A percentile compares a stretch with the other conserved stretches of the same genome.
phyloP scores from a whole-genome alignment of 1,140 invertebrate genomes.

The Drosophila arizonae region DNA sequence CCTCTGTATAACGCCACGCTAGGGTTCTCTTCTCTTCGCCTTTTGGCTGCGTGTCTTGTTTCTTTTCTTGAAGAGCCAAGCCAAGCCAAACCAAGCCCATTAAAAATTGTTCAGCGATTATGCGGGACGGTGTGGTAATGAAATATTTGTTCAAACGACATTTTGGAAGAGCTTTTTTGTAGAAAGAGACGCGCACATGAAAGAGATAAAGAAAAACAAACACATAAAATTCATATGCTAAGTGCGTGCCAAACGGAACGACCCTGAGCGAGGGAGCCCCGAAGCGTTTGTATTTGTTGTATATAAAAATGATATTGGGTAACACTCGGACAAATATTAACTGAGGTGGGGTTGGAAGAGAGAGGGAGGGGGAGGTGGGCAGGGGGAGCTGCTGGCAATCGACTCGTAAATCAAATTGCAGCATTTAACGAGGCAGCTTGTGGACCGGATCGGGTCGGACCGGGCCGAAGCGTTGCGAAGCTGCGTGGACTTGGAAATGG shows the following conservation, averaged over 20 bases:
- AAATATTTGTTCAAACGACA: constrained; percentile 63
- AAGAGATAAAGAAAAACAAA: constrained; percentile 7
- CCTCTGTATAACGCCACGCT: neutral
- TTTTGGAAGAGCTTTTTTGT: constrained; percentile 44
- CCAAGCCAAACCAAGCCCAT: constrained; percentile 49
- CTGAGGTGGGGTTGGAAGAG: neutral
- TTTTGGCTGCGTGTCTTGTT: constrained; percentile 15
- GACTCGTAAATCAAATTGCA: constrained; percentile 59
- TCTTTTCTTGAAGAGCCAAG: constrained; percentile 29
- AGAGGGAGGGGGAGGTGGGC: neutral
- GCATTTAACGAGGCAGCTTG: constrained; percentile 40
- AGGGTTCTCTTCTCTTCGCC: constrained; percentile 6
- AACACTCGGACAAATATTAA: constrained; percentile 28
- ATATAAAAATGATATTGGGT: constrained; percentile 47
- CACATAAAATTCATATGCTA: constrained; percentile 63
- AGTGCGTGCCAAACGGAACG: constrained; percentile 63
- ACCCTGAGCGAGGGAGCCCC: constrained; percentile 42
- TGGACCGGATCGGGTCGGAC: constrained; percentile 5
- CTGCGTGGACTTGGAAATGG: constrained; percentile 27
- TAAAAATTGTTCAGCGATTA: constrained; percentile 32
- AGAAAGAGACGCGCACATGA: constrained; percentile 16
- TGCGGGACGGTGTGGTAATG: constrained; percentile 38
- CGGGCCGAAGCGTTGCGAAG: neutral
- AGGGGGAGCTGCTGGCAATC: constrained; percentile 8
- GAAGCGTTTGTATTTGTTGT: constrained; percentile 12